Conservation (phyloP, 2,113 vertebrate species). For the Oncorhynchus nerka region DNA sequence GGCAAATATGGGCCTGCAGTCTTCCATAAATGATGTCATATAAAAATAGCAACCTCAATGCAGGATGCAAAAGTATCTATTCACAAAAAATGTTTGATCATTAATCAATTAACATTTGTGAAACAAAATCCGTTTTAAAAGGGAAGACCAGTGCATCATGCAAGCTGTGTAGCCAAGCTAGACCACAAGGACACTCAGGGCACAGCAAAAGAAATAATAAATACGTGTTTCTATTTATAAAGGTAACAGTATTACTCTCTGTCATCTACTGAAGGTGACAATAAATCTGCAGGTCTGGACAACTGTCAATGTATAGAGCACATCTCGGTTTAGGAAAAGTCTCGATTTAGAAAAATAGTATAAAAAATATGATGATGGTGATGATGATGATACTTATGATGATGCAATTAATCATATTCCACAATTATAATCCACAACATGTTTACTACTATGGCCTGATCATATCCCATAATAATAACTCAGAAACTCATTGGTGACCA, state of each 20-base stretch:
- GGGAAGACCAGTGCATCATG: constrained; percentile 20
- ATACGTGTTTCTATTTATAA: constrained; percentile 63
- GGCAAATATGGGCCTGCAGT: constrained; percentile 50
- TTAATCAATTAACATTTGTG: constrained; percentile 73
- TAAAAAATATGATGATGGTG: background rate
- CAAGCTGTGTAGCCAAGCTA: constrained; percentile 18
- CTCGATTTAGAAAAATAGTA: background rate
- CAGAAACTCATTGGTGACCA: constrained; percentile 29
- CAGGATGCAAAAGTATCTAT: constrained; percentile 67
- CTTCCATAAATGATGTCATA: constrained; percentile 55
- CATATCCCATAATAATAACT: background rate
- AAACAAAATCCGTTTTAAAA: constrained; percentile 63
- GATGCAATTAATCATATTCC: background rate
- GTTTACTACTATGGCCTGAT: background rate
- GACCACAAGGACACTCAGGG: constrained; percentile 50
- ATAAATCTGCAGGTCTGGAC: constrained; percentile 43
- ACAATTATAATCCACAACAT: constrained; percentile 2
- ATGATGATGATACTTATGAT: background rate
- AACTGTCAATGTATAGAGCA: constrained; percentile 7
- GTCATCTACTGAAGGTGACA: constrained; percentile 33
- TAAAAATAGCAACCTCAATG: constrained; percentile 65
- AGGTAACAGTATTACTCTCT: constrained; percentile 46
- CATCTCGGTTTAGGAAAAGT: background rate
- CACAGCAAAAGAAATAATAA: constrained; percentile 60
- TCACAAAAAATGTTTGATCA: constrained; percentile 56